Conservation (phyloP, 2,888 invertebrate species). For the Anoplius nigerrimus region DNA sequence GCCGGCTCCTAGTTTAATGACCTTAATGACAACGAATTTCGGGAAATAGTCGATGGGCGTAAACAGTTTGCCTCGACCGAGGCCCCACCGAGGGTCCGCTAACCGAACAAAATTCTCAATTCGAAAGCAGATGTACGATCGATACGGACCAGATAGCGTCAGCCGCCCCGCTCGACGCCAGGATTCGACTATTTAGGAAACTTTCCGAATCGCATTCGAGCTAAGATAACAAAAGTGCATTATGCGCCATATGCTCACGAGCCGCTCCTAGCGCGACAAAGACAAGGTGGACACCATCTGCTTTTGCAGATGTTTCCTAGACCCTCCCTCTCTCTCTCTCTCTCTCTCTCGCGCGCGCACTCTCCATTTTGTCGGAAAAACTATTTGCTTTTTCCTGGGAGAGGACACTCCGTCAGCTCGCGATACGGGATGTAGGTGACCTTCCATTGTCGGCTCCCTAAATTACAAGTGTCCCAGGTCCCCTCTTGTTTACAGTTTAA, state of each 20-base stretch:
- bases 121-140: constrained; percentile 1
- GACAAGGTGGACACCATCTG: constrained; percentile 52
- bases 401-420: background rate
- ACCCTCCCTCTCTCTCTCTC: constrained; percentile 13
- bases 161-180: no score
- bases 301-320: constrained; percentile 51
- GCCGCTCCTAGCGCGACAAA: constrained; percentile 26
- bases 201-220: constrained; percentile 34
- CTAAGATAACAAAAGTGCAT: constrained; percentile 45
- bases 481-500: no score
- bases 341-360: constrained; percentile 29
- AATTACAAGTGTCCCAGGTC: no score
- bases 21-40: background rate
- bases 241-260: constrained; percentile 49
- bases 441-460: no score
- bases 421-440: background rate
- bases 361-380: constrained; percentile 29
- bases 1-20: no score
- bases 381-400: constrained; percentile 39
- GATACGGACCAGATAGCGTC: background rate
- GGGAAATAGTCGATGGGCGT: no score
- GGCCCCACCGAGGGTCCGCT: background rate
- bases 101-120: background rate
- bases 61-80: background rate
- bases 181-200: constrained; percentile 23